Conservation (phyloP, 2,888 invertebrate species). For the Heliconius cydno region DNA sequence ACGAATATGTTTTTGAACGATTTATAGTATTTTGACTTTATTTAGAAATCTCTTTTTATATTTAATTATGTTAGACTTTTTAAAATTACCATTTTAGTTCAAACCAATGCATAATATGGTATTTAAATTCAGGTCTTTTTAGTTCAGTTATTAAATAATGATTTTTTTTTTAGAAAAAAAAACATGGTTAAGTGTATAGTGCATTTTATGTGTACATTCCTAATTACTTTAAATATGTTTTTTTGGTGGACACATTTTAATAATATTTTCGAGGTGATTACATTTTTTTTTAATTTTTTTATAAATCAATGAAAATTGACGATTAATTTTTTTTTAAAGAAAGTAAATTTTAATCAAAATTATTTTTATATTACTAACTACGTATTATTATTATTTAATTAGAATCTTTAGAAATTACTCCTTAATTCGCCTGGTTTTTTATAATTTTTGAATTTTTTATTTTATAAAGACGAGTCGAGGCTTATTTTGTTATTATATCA, state of each 20-base stretch:
- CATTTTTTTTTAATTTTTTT: constrained; percentile 19
- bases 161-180: not conserved
- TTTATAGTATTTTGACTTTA: not conserved
- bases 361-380: not conserved
- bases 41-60: constrained; percentile 6
- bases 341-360: not conserved
- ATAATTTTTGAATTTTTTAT: not conserved
- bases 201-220: constrained; percentile 73
- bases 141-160: not conserved
- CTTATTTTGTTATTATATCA: constrained; percentile 25
- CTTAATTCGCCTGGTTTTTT: not conserved
- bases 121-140: constrained; percentile 1
- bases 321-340: not conserved
- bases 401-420: not conserved
- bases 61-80: not conserved
- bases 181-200: constrained; percentile 47
- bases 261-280: constrained; percentile 23
- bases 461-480: not conserved
- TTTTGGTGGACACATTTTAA: constrained; percentile 19
- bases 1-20: not conserved
- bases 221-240: constrained; percentile 33
- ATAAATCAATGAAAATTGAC: not conserved
- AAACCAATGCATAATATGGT: constrained; percentile 6
- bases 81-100: not conserved
- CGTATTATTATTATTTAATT: constrained; percentile 13